Percentiles rank a stretch among this genome's conserved stretches.
Evolutionary conservation across 2,113 vertebrate species (phyloP).

Genomic region (Motacilla tschutschensis): DNA sequence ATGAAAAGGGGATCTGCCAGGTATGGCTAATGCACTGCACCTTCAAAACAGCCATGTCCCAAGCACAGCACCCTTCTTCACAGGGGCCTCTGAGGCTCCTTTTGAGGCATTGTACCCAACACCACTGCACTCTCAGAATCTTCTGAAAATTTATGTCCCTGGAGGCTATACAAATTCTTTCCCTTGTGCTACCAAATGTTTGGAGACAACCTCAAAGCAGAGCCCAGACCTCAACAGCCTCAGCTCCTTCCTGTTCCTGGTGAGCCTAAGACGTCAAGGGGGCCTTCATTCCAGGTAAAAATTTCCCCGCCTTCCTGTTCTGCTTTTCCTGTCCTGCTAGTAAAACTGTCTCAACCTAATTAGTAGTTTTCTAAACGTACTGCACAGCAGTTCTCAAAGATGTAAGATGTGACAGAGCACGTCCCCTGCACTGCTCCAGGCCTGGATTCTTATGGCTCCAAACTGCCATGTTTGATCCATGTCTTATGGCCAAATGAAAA

Average conservation of each 20-base stretch:
- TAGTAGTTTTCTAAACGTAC: not conserved
- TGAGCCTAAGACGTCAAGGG: not conserved
- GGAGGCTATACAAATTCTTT: constrained; percentile 14
- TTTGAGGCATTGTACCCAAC: not conserved
- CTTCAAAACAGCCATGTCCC: not conserved
- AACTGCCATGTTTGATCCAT: not conserved
- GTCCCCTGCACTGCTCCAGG: not conserved
- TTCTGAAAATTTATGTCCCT: constrained; percentile 13
- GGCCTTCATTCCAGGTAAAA: not conserved
- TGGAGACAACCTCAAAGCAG: constrained; percentile 8
- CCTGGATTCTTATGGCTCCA: not conserved
- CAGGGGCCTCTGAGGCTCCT: not conserved
- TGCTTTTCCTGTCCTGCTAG: not conserved
- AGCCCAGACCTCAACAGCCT: not conserved
- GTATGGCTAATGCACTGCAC: not conserved
- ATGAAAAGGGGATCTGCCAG: not conserved
- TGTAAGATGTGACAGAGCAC: not conserved
- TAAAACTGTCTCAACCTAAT: not conserved
- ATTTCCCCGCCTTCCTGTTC: not conserved
- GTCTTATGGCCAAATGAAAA: not conserved
- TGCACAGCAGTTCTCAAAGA: not conserved
- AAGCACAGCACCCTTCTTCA: not conserved
- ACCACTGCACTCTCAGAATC: not conserved
- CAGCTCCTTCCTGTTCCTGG: constrained; percentile 1
- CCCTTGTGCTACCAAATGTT: not conserved